These are phyloP conservation scores for Nasonia longicornis DNA, from an alignment of 1,140 invertebrate genomes.

Conservation along the genomic window DNA sequence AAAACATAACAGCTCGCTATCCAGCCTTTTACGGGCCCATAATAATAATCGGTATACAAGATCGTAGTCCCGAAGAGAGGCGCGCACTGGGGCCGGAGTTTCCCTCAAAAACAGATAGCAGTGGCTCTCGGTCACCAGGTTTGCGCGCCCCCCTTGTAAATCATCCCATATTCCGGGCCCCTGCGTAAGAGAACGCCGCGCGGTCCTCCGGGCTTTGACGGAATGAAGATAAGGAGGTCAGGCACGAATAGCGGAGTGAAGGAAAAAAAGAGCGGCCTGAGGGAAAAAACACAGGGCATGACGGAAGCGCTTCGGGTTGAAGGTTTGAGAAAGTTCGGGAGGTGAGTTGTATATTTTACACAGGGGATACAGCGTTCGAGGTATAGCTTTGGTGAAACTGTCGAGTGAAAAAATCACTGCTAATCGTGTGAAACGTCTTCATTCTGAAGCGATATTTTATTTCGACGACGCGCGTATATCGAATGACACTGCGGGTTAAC, in stretches of 20 bases:
- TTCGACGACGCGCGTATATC: no score
- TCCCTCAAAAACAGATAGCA: no score
- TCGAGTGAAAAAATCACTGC: not conserved
- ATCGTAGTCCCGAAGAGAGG: not conserved
- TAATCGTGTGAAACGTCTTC: not conserved
- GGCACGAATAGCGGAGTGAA: not conserved
- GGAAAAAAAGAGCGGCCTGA: not conserved
- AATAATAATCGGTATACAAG: conserved; percentile 18
- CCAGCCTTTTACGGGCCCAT: conserved; percentile 5
- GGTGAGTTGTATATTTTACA: not conserved
- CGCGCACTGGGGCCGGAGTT: not conserved
- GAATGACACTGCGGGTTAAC: no score
- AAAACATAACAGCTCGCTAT: not conserved
- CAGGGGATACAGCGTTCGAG: not conserved
- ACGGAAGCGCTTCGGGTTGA: not conserved
- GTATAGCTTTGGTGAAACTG: no score
- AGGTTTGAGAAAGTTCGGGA: not conserved
- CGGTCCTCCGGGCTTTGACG: not conserved
- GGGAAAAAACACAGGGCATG: not conserved
- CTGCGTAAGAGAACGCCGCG: not conserved
- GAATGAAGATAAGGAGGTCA: conserved; percentile 22
- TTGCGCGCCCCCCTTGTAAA: conserved; percentile 21
- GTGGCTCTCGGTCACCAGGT: conserved; percentile 11
- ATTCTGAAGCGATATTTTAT: no score
- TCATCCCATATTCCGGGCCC: not conserved